Base-by-base conservation (phyloP, 2,888 invertebrate genomes). In the Lepidochrysops patricia region DNA sequence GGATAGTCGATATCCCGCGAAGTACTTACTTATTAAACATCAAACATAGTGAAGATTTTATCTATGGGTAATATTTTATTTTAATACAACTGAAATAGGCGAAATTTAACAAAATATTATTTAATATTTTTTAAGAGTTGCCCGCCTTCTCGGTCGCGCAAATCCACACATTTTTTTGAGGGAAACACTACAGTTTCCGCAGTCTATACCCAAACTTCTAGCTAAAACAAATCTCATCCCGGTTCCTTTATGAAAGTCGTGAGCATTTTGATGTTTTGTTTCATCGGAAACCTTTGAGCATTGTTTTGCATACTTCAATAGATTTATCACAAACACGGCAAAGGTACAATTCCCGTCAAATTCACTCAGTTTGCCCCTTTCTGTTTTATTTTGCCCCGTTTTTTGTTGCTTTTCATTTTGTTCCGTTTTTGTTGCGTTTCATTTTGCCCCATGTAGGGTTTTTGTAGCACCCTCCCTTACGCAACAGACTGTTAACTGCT, bases 401-500 rank as follows among this genome's bases (percentile, higher is more conserved):
- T 73, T 72, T 79, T 76, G 79, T 72, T 73, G 74, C 77, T 19
- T 37, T 2, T 68, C 63, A 65, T 61, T 67, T 63, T 70, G 67
- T 66, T 64, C 69, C 68, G 72, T 75, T 77, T 77, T 76, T 43
- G 43, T 23, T 23, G 19, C 43, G 9, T 43, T 43, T 7, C 23
- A 43, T 43, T 43, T 23, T 76, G 72, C 77, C 75, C 77, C 74
- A 66, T 67, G 66, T 67, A 67, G 72, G 74, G 73, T 71, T 73
- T 73, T 79, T 76, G 79, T 72, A 74, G 75, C 77, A 70, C 81
- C 80, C 84, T 75, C 72, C 73, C 74, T 75, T 75, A 79, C 74
- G 76, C 83, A 83, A 74, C 74, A 82, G 84, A 84, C 84, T 84
- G 85, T 81, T 83, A 84, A 84, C 84, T 77, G 70, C 76, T 75